Evolutionary conservation across 2,113 vertebrate genomes (phyloP), one percentile per base, ranked within the genome.

Genomic region (Cryptomyrus ogoouensis): DNA sequence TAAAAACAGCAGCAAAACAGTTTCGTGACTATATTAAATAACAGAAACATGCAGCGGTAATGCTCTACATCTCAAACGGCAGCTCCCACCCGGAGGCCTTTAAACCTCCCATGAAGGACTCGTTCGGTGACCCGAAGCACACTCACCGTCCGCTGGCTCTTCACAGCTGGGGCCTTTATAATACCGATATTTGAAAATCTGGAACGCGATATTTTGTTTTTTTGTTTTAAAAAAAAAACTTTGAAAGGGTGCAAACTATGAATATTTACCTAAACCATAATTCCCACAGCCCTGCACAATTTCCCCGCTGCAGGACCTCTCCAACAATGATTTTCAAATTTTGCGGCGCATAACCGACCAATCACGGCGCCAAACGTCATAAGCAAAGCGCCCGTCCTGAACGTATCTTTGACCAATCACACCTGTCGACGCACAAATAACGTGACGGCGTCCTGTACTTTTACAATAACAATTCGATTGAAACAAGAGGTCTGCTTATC

Each of bases 291-390:
- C 24, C 49, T 24, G 7, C 46, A 49, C 27, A 15, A 87, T 9
- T 5, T 87, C 49, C 5, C 46, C 27, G 2, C 9, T 17, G 24
- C 5, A 27, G 49, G 15, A 13, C 24, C 44, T 1, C 5, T 56
- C 10, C 21, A 24, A 17, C 35, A 90, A 70, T 74, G 7, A 35
- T 90, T 90, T 90, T 90, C 47, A 90, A 90, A 90, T 70, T 8
- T 77, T 87, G 44, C n/a, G 24, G 9, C 84, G 58, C 77, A 46
- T 39, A n/a, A 3, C 21, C 3, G 39, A n/a, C 44, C 83, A 84
- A 46, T 44, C 42, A 84, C 44, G 15, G 8, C 0, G 1, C 3
- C n/a, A 1, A 24, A 21, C 83, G 35, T n/a, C 47, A 44, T 50
- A 47, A 46, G 27, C 46, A 27, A 52, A 44, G 17, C 24, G 42